Percentiles rank a stretch among this genome's conserved stretches.
Conservation (phyloP, 2,797 vertebrate species). For the Paratrypauchen microcephalus region DNA sequence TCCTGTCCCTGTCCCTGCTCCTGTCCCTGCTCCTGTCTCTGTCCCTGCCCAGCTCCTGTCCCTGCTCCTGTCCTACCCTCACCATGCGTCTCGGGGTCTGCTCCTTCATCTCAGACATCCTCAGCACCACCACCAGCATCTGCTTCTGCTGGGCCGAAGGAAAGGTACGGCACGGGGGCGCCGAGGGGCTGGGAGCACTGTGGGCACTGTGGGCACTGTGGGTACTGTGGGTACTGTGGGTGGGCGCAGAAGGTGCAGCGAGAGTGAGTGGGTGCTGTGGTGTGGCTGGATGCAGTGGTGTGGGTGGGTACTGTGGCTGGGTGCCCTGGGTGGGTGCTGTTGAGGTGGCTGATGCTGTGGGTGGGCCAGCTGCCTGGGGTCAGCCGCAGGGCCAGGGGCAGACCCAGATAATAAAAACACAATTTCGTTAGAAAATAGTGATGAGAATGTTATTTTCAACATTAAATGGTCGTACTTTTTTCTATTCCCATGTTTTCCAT, state of each 20-base stretch:
- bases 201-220: not conserved
- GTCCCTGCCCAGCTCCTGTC: too few species aligned
- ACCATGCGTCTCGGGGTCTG: constrained; percentile 78
- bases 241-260: too few species aligned
- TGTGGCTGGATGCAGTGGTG: too few species aligned
- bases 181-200: not conserved
- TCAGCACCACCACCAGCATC: constrained; percentile 75
- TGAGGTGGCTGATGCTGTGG: not conserved
- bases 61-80: constrained; percentile 10
- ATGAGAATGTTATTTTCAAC: too few species aligned
- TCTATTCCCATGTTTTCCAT: too few species aligned
- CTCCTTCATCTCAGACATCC: constrained; percentile 78
- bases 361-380: not conserved
- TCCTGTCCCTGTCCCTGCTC: too few species aligned
- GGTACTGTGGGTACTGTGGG: not conserved
- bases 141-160: constrained; percentile 79
- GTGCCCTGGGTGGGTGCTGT: constrained; percentile 3
- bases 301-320: too few species aligned
- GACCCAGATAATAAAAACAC: not conserved
- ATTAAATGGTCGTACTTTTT: too few species aligned
- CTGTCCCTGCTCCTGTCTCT: too few species aligned
- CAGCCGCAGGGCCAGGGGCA: not conserved
- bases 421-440: too few species aligned
- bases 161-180: constrained; percentile 51
- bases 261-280: too few species aligned